Evolutionary conservation across 1,140 invertebrate species (phyloP), one percentile per base, ranked within the genome.

Genomic region (Pantala flavescens): DNA sequence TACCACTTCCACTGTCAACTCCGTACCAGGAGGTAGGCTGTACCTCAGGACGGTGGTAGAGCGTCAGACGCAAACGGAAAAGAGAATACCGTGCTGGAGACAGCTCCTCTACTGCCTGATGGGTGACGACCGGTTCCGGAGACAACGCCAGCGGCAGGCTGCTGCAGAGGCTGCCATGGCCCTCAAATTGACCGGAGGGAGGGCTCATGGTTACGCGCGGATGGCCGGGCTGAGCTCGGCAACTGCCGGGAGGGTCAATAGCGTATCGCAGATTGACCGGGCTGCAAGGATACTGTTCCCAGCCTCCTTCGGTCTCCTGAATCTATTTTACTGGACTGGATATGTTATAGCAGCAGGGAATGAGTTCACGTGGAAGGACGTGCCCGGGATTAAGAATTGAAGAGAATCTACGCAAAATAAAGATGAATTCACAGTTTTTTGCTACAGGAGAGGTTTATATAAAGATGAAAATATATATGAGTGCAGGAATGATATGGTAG

Each of bases 281-380:
- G 87, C 93, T 0, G 92, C 95, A 0, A 85, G 95, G 42, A 84
- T 96, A 72, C 82, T 95, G 21, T 98, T 98, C 81, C 95, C 95
- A 0, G 86, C 91, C 2, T 93, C 93, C 0, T 97, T 96, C 80
- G 87, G 88, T 0, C 82, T 94, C 0, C 89, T 96, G 70, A 96
- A 96, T 80, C 80, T 96, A 24, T 88, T 91, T 79, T 97, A 97
- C 82, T 97, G 94, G 94, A 83, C 93, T 76, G 84, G 90, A 55
- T 95, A 94, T 82, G 77, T 73, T 0, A 21, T 63, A 16, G 43
- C 70, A 0, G 0, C 72, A 9, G 73, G 24, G 3, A 88, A 90
- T 14, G 87, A 90, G 80, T 91, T 91, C 80, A 87, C 88, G 77
- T 91, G 90, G 90, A 87, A 88, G 73, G 88, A 91, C 81, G 83